Percentiles rank a stretch among this genome's conserved stretches.
Conservation (phyloP, 2,797 vertebrate species). For the Rhabdophis nuchalis region DNA sequence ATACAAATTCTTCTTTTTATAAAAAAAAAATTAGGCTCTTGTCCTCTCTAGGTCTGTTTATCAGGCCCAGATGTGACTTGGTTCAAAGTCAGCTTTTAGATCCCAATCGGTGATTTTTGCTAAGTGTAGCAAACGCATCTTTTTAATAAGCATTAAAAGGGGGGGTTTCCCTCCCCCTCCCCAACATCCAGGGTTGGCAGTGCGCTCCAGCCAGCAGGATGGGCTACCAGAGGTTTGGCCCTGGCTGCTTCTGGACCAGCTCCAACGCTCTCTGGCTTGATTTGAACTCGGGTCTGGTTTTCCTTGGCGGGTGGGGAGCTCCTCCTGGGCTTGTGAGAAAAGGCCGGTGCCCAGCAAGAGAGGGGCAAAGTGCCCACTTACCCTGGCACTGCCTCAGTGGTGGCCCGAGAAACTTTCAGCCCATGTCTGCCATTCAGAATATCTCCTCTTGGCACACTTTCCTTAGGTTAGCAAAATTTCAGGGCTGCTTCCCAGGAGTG, state of each 20-base stretch:
- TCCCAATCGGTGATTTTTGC: constrained; percentile 70
- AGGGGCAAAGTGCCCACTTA: background rate
- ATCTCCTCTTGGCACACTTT: no score
- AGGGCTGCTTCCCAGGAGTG: background rate
- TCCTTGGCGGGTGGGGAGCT: no score
- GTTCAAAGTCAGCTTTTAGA: constrained; percentile 77
- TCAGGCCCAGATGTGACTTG: constrained; percentile 75
- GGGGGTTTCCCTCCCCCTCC: constrained; percentile 23
- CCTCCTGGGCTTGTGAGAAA: background rate
- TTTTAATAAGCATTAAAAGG: constrained; percentile 21
- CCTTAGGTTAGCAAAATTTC: background rate
- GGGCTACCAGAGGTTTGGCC: background rate
- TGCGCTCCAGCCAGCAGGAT: constrained; percentile 24
- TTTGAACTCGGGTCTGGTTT: background rate
- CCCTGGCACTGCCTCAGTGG: background rate
- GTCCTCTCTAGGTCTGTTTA: constrained; percentile 52
- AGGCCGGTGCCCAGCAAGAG: background rate
- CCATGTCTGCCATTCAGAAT: background rate
- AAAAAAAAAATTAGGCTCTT: constrained; percentile 30
- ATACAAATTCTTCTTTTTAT: constrained; percentile 4
- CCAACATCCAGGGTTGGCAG: constrained; percentile 57
- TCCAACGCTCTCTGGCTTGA: no score
- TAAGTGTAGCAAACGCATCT: constrained; percentile 28
- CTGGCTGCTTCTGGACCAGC: background rate
- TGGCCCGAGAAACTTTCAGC: background rate